Conservation (phyloP, 1,140 invertebrate genomes). For the Physella acuta region DNA sequence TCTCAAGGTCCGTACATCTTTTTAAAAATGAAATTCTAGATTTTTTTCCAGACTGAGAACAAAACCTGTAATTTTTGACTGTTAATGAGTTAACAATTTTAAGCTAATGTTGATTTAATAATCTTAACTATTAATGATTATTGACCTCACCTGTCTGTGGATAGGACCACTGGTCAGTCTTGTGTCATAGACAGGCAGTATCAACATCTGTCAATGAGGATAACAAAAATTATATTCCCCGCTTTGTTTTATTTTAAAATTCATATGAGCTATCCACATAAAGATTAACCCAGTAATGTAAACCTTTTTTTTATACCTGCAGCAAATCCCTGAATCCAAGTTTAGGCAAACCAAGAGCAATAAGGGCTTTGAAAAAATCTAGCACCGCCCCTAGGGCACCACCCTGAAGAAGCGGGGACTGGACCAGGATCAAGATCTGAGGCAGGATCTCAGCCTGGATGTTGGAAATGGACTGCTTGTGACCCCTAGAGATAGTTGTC, state of each 20-base stretch:
- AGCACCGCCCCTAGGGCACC: constrained; percentile 85
- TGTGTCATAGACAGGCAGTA: constrained; percentile 56
- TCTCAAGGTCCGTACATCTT: too few relatives aligned
- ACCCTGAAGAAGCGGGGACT: constrained; percentile 86
- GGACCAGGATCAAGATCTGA: constrained; percentile 82
- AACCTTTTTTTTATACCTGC: constrained; percentile 36
- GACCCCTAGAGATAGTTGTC: constrained; percentile 62
- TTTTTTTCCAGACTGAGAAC: too few relatives aligned
- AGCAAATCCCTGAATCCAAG: constrained; percentile 80
- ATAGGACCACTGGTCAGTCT: constrained; percentile 41
- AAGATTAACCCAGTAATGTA: neutral
- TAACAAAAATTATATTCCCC: too few relatives aligned
- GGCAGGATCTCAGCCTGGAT: constrained; percentile 67
- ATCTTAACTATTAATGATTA: too few relatives aligned
- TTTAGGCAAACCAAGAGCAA: constrained; percentile 76
- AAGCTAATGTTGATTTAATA: too few relatives aligned
- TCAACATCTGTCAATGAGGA: constrained; percentile 61
- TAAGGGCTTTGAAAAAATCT: constrained; percentile 87
- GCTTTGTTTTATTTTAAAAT: too few relatives aligned
- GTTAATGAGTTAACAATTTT: too few relatives aligned
- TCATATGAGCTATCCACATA: too few relatives aligned
- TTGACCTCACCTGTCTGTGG: constrained; percentile 66
- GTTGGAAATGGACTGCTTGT: constrained; percentile 58
- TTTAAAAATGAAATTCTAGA: too few relatives aligned
- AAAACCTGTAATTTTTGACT: too few relatives aligned